Percentiles rank a stretch among this genome's conserved stretches.
phyloP scores from a whole-genome alignment of 2,888 invertebrate genomes.

The Agrotis segetum region DNA sequence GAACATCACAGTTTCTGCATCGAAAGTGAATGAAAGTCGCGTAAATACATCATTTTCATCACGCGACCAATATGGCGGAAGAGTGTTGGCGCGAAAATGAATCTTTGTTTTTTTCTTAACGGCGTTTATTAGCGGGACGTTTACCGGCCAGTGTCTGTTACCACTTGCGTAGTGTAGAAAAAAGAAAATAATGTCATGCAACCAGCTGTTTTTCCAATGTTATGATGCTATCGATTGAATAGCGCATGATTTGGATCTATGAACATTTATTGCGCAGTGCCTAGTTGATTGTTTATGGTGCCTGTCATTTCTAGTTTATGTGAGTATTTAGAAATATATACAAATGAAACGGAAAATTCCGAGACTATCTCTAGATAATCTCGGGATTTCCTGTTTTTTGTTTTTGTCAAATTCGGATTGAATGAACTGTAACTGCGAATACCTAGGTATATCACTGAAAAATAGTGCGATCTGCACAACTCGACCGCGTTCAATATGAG shows the following conservation, averaged over 20 bases:
- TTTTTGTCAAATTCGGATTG: background rate
- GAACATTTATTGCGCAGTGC: constrained; percentile 12
- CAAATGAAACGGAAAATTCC: too few relatives aligned
- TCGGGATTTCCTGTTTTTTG: background rate
- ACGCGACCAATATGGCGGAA: constrained; percentile 88
- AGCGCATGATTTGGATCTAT: constrained; percentile 31
- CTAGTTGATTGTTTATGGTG: background rate
- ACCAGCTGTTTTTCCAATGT: constrained; percentile 56
- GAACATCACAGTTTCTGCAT: constrained; percentile 81
- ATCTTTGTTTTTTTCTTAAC: constrained; percentile 86
- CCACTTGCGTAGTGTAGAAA: constrained; percentile 62
- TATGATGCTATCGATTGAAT: constrained; percentile 57
- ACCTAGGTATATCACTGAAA: too few relatives aligned
- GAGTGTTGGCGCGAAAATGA: constrained; percentile 86
- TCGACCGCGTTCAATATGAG: too few relatives aligned
- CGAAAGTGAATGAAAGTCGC: constrained; percentile 88
- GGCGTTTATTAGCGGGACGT: constrained; percentile 79
- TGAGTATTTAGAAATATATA: too few relatives aligned
- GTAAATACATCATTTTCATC: constrained; percentile 89
- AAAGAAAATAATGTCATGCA: constrained; percentile 68
- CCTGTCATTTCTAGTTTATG: background rate
- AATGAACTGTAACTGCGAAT: background rate
- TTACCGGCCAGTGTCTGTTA: constrained; percentile 84
- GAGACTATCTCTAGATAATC: too few relatives aligned
- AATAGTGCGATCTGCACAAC: background rate